phyloP scores from a whole-genome alignment of 2,113 vertebrate species.

The Cochlearius cochlearius region DNA sequence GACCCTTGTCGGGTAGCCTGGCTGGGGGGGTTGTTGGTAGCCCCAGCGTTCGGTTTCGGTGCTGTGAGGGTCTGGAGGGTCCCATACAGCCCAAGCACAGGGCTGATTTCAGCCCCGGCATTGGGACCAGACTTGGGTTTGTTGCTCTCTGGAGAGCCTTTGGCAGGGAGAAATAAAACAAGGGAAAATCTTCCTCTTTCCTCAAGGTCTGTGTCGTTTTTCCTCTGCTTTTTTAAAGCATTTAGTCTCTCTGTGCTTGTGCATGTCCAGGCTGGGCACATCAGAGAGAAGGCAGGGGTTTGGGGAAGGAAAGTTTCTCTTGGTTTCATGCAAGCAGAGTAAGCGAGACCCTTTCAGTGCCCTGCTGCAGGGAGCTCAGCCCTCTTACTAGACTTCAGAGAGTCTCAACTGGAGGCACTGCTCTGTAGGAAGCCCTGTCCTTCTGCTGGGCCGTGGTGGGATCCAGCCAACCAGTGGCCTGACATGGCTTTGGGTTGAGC shows the following conservation, averaged over 20 bases:
- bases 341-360: background rate
- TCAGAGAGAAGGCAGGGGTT: background rate
- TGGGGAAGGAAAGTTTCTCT: background rate
- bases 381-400: background rate
- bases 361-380: background rate
- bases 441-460: background rate
- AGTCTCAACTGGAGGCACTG: background rate
- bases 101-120: background rate
- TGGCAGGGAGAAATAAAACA: background rate
- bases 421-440: background rate
- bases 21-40: no score
- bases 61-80: background rate
- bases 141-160: background rate
- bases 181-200: background rate
- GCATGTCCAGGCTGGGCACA: background rate
- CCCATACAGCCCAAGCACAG: background rate
- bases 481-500: background rate
- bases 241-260: background rate
- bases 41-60: background rate
- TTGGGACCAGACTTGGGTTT: background rate
- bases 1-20: background rate
- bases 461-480: background rate
- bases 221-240: background rate
- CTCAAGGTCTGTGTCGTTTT: background rate
- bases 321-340: background rate